Evolutionary conservation across 2,113 vertebrate species (phyloP).

Genomic region (Alethe castanea): DNA sequence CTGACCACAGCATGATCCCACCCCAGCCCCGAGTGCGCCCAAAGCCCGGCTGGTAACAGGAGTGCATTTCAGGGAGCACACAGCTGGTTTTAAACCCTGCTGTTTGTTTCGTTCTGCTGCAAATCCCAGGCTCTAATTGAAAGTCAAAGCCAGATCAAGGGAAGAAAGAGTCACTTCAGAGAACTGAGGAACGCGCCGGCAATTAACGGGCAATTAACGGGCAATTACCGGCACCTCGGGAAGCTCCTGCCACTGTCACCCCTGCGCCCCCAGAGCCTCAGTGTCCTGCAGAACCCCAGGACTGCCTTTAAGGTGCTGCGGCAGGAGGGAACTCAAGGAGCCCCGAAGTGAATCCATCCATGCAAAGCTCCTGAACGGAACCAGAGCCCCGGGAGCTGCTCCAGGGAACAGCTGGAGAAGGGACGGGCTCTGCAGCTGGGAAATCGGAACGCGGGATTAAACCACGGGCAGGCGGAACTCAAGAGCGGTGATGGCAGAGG

Average conservation of each 20-base stretch:
- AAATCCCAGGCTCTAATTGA: not conserved
- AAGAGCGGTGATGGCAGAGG: fast-evolving
- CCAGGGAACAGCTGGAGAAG: not conserved
- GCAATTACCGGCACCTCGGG: not conserved
- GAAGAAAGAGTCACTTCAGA: not conserved
- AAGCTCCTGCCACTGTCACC: fast-evolving
- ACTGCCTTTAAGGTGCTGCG: not conserved
- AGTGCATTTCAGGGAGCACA: not conserved
- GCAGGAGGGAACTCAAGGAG: not conserved
- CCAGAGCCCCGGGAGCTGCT: not conserved
- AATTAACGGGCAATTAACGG: not conserved
- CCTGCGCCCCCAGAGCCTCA: not conserved
- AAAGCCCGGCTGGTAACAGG: not conserved
- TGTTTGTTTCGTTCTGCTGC: not conserved
- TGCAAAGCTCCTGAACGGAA: not conserved
- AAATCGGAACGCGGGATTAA: not conserved
- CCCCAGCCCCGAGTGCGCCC: not conserved
- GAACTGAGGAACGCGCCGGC: not conserved
- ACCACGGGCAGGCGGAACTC: not conserved
- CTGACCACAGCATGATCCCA: not conserved
- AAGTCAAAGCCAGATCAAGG: not conserved
- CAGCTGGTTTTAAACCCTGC: not conserved
- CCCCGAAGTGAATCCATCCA: not conserved
- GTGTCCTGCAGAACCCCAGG: not conserved
- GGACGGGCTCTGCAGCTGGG: not conserved